Evolutionary conservation across 2,113 vertebrate species (phyloP), one percentile per base, ranked within the genome.

Genomic region (Mobula hypostoma): DNA sequence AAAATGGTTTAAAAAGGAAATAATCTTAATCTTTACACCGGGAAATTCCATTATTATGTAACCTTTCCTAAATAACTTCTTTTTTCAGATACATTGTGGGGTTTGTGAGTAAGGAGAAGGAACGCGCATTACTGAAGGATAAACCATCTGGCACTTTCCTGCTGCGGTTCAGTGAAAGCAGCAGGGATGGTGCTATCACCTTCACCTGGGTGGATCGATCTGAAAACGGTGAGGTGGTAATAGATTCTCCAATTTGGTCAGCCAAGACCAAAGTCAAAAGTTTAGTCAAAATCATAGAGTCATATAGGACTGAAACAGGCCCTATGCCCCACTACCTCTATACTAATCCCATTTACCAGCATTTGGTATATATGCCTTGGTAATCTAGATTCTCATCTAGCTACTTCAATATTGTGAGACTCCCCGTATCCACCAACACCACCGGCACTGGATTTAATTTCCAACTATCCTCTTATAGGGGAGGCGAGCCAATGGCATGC

Each of bases 31-130:
- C 61, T 90, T n/a, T 90, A 63, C 17, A 66, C 11, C n/a, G 15
- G 19, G 61, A 48, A 72, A 72, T 72, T 40, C 66, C 11, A 27
- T 24, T 56, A 72, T 74, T 56, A 93, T 27, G 91, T 66, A 66
- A 66, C 63, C 1, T 90, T 90, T 61, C 56, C 24, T 24, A 74
- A 29, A 32, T 66, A 21, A 48, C 36, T 15, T 93, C 17, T 74
- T 70, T 90, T 95, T 93, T 76, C 95, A 99, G 99, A 95, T 98
- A 97, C 29, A 94, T 99, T 94, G 99, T 99, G 98, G 99, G 99
- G 92, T 99, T 99, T 95, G 98, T 99, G 94, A 99, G 98, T 95
- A 99, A 99, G 96, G 98, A 98, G 95, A 98, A 97, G 95, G 98
- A 99, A 95, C 97, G 98, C 0, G 95, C 96, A 91, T 96, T 99